Evolutionary conservation across 2,797 vertebrate genomes (phyloP), one percentile per base, ranked within the genome.

Genomic region (Macroramphosus scolopax): DNA sequence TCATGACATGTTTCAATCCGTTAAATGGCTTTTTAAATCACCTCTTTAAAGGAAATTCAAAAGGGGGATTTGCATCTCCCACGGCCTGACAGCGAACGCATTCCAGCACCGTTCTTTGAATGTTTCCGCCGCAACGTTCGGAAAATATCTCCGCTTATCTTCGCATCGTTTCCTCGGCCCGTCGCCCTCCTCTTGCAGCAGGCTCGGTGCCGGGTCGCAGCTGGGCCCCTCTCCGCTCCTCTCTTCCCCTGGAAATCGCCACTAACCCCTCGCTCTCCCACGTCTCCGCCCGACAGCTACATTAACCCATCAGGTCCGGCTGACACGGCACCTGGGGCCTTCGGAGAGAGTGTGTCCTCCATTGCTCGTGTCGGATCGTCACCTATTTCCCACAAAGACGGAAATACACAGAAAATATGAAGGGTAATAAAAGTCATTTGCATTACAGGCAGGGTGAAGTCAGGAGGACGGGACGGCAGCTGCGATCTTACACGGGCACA

Each of bases 381-480:
- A n/a, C n/a, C n/a, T n/a, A n/a, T n/a, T n/a, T n/a, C n/a, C n/a
- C 20, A 61, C 44, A 55, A 24, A 17, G 8, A 17, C n/a, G n/a
- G n/a, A 1, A 17, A 3, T 29, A 51, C 52, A 17, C 17, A 12
- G 3, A 42, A 55, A 30, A 20, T 34, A 17, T 41, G 58, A 70
- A 75, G n/a, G n/a, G n/a, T n/a, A n/a, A n/a, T 63, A 55, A 37
- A 28, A 26, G 32, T 66, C 0, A 82, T 84, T 83, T 81, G 59
- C 79, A 82, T 85, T 37, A 52, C 17, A 42, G 29, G 24, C 40
- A 38, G 20, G 22, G 28, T 40, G 39, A 68, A 77, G 78, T 86
- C 73, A 80, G n/a, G n/a, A 83, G 83, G 84, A 72, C 72, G 5
- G 48, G 63, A 28, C 62, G 38, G 52, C n/a, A n/a, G n/a, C n/a